Evolutionary conservation across 1,140 invertebrate species (phyloP), one percentile per base, ranked within the genome.

Genomic region (Magallana gigas): DNA sequence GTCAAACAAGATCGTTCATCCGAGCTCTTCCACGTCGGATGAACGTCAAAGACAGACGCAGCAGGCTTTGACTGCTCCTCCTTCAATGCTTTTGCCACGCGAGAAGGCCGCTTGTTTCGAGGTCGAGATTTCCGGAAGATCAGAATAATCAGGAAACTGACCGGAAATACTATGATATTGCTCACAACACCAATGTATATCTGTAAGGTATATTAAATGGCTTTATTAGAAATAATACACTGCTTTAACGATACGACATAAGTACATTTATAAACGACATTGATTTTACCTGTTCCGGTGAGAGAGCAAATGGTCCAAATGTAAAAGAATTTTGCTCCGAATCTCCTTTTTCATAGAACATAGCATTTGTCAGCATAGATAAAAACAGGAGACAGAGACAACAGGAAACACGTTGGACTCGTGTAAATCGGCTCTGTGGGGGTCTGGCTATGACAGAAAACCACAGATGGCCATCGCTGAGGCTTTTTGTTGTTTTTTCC

Each of bases 401-500:
- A 82, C 95, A 95, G 8, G 95, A 95, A n/a, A 96, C 94, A 59
- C 96, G 90, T 92, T 96, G 95, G 8, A 93, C 88, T 36, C 93
- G 90, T 3, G 95, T 96, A 88, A 96, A 96, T 56, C 95, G 91
- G 71, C 95, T 96, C 64, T 95, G 92, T 6, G 95, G 94, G 14
- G 96, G 96, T 57, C 96, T 90, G 57, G 95, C 93, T 89, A 96
- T 95, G 7, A 96, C 94, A 11, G 95, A 96, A 89, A 96, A 96
- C 96, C 96, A 96, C 9, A 96, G 91, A 91, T 96, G 96, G 57
- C 95, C 95, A 91, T 96, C 96, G 16, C 94, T 93, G 0, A 96
- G 91, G 84, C 95, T 95, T 88, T 95, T 95, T 57, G 94, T 92
- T 0, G 94, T 94, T 18, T 93, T 94, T 82, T 95, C 93, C 7